Base-by-base conservation (phyloP, 2,888 invertebrate species). In the Epirrita christyi region DNA sequence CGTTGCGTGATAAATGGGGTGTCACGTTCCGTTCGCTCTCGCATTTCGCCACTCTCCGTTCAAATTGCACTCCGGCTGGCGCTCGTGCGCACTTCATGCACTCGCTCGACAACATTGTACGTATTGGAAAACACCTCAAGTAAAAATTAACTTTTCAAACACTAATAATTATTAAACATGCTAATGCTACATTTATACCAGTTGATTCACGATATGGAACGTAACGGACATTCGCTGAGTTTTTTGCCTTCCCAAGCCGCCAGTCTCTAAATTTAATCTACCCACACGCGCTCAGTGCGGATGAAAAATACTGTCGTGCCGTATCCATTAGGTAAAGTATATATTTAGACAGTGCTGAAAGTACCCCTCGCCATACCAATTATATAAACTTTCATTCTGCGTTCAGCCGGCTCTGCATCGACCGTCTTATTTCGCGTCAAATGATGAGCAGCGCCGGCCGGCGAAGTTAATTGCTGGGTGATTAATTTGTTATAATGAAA, bases 1-100 rank as follows among this genome's bases (percentile, higher is more conserved):
- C 85, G 77, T 83, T 77, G 79, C 77, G 76, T 84, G 82, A 83
- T 88, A 89, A 87, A 84, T 88, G 86, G 82, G 81, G 85, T 86
- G 85, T 88, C 88, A 85, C 85, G 88, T 88, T 86, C 79, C 81
- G 82, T 83, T 82, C 84, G 80, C 78, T 85, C 84, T 85, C 80
- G 70, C 81, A 84, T 88, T 89, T 87, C 86, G 84, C 87, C 86
- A 85, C 75, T 83, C 81, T 78, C 81, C 74, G 81, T 75, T 85
- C 79, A 80, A 83, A 85, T 86, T 86, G 87, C 85, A 83, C 78
- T 81, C 69, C 67, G 72, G 68, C 71, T 72, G 75, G 73, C 73
- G 74, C 73, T 72, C 76, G 72, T 77, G 80, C 71, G 70, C 77
- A 74, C 75, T 78, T 70, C 67, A 73, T 78, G 77, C 80, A 79